Percentiles rank a stretch among this genome's conserved stretches.
Conservation (phyloP, 2,888 invertebrate genomes). For the Corythucha ciliata region DNA sequence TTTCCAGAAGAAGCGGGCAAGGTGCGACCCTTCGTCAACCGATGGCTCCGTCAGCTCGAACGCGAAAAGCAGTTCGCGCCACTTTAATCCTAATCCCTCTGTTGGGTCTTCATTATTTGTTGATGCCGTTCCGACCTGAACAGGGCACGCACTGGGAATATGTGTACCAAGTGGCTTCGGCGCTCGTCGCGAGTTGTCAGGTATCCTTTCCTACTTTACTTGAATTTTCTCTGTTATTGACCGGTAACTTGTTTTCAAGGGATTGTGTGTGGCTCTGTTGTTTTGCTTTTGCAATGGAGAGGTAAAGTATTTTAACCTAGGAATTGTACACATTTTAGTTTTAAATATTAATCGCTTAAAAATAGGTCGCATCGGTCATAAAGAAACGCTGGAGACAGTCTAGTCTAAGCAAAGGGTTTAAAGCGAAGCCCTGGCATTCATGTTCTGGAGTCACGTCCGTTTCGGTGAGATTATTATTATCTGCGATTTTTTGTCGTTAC, state of each 20-base stretch:
- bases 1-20: constrained; percentile 10
- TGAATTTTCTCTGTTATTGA: constrained; percentile 6
- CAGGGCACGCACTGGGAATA: constrained; percentile 60
- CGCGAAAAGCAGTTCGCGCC: constrained; percentile 51
- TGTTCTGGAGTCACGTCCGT: constrained; percentile 37
- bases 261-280: constrained; percentile 80
- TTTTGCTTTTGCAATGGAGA: constrained; percentile 94
- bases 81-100: constrained; percentile 83
- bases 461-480: constrained; percentile 33
- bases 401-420: constrained; percentile 33
- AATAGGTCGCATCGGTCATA: constrained; percentile 35
- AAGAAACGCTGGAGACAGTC: constrained; percentile 36
- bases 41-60: constrained; percentile 27
- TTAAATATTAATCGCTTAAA: constrained; percentile 1
- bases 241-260: constrained; percentile 52
- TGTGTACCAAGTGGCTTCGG: constrained; percentile 73
- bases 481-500: background rate
- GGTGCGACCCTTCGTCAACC: too few species aligned
- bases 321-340: background rate
- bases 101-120: constrained; percentile 80
- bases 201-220: constrained; percentile 41
- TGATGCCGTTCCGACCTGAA: constrained; percentile 74
- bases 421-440: constrained; percentile 35
- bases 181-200: constrained; percentile 79
- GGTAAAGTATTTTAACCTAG: constrained; percentile 46